Evolutionary conservation across 2,113 vertebrate species (phyloP).

Genomic region (Calonectris borealis): DNA sequence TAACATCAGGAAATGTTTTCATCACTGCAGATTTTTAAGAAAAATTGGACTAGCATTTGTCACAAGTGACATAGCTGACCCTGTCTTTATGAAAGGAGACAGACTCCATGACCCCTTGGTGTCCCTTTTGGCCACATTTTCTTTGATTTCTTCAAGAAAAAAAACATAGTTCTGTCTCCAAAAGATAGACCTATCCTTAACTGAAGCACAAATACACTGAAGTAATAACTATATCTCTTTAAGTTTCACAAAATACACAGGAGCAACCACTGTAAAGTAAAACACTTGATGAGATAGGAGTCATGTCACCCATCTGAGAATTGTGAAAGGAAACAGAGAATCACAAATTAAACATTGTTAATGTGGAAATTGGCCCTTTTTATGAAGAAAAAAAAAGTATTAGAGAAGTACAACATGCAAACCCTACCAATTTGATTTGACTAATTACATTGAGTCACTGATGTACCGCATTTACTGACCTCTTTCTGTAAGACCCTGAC

Average conservation of each 20-base stretch:
- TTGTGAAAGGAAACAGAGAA: not conserved
- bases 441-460: not conserved
- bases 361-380: not conserved
- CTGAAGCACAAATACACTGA: not conserved
- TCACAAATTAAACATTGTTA: not conserved
- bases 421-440: not conserved
- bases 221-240: not conserved
- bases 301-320: not conserved
- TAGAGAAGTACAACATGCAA: not conserved
- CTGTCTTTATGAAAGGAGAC: conserved; percentile 3
- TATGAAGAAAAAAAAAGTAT: not conserved
- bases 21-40: not conserved
- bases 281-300: not conserved
- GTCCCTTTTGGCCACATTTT: not conserved
- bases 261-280: not conserved
- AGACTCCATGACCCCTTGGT: not conserved
- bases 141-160: not conserved
- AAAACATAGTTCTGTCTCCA: not conserved
- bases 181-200: not conserved
- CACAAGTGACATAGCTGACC: conserved; percentile 2
- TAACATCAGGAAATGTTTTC: not conserved
- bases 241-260: not conserved
- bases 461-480: not conserved
- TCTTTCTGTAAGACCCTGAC: not conserved
- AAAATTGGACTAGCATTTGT: not conserved